These are phyloP conservation scores for Boleophthalmus pectinirostris DNA, from an alignment of 2,113 vertebrate genomes.

Conservation along the genomic window DNA sequence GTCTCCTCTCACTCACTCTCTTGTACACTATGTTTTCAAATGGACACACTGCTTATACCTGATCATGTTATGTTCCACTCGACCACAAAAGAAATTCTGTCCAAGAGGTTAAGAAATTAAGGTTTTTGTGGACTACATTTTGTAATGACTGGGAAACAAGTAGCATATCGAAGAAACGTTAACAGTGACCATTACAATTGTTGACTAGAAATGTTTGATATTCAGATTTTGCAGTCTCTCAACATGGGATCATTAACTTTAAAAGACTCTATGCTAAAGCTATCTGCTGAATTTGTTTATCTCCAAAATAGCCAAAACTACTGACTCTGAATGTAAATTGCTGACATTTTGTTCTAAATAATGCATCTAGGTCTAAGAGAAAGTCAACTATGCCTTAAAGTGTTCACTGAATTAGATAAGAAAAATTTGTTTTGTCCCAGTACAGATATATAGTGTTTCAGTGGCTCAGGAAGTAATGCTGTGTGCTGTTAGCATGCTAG, in stretches of 20 bases:
- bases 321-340: background rate
- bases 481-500: too few species aligned
- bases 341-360: background rate
- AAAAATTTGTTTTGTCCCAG: too few species aligned
- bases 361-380: background rate
- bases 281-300: background rate
- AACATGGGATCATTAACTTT: background rate
- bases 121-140: background rate
- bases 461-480: too few species aligned
- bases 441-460: too few species aligned
- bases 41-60: conserved; percentile 10
- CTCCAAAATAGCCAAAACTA: background rate
- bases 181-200: conserved; percentile 5
- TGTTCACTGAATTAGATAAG: too few species aligned
- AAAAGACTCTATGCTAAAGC: too few species aligned
- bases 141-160: background rate
- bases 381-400: background rate
- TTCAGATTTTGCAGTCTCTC: background rate
- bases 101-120: background rate
- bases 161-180: background rate
- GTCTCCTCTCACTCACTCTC: background rate
- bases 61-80: conserved; percentile 19
- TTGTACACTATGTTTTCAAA: background rate
- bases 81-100: conserved; percentile 23
- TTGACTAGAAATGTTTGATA: background rate